phyloP scores from a whole-genome alignment of 64 coral and sea anemone species.

The Pocillopora verrucosa region DNA sequence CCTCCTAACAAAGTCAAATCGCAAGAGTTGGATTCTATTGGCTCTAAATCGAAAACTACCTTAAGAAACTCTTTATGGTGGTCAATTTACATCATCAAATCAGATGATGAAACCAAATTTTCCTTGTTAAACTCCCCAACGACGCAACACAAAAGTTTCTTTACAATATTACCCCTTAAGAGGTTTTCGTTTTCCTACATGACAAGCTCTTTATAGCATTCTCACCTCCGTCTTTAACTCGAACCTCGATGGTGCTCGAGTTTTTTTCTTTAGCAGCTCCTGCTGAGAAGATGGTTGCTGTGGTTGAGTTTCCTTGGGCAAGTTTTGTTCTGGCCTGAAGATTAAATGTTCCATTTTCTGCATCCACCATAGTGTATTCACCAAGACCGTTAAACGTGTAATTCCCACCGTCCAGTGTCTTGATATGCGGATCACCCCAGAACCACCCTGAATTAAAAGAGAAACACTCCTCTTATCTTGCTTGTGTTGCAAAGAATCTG shows the following conservation, averaged over 20 bases:
- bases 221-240: slow-evolving; percentile 20
- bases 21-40: not conserved
- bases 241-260: slow-evolving; percentile 51
- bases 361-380: slow-evolving; percentile 42
- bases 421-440: slow-evolving; percentile 61
- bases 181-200: no score
- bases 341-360: slow-evolving; percentile 37
- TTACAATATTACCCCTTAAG: not conserved
- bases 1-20: slow-evolving; percentile 5
- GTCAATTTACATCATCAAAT: not conserved
- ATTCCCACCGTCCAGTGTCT: slow-evolving; percentile 44
- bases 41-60: no score
- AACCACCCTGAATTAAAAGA: slow-evolving; percentile 19
- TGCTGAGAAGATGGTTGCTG: slow-evolving; percentile 56
- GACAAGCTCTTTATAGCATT: not conserved
- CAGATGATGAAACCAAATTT: no score
- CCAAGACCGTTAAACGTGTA: slow-evolving; percentile 70
- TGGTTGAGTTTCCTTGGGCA: slow-evolving; percentile 24
- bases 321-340: slow-evolving; percentile 58
- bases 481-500: no score
- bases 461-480: not conserved
- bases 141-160: not conserved
- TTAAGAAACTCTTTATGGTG: not conserved
- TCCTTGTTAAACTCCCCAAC: not conserved
- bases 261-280: slow-evolving; percentile 53